Evolutionary conservation across 2,113 vertebrate genomes (phyloP).

Genomic region (Ptychochromis oligacanthus): DNA sequence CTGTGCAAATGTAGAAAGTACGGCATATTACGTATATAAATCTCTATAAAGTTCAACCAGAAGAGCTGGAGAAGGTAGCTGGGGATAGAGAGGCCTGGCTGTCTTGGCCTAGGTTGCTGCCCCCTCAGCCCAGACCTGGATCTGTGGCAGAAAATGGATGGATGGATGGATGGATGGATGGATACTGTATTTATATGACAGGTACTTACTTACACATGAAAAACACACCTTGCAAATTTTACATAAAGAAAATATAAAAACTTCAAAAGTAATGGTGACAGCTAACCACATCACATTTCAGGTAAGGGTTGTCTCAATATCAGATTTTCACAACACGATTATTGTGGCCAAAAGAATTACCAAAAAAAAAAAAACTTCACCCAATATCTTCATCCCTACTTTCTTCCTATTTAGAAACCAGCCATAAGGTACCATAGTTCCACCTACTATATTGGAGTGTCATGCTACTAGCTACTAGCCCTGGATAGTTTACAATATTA

Average conservation of each 20-base stretch:
- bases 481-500: neutral
- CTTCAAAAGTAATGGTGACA: neutral
- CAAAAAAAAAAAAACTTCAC: neutral
- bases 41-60: neutral
- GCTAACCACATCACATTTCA: neutral
- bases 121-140: neutral
- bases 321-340: neutral
- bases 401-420: neutral
- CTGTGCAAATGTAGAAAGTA: neutral
- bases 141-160: neutral
- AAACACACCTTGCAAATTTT: rapidly evolving
- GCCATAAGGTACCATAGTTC: rapidly evolving
- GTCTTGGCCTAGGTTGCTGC: rapidly evolving
- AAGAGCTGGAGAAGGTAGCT: neutral
- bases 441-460: neutral
- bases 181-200: neutral
- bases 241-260: neutral
- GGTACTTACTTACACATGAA: neutral
- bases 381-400: neutral
- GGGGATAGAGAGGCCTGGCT: neutral
- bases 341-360: neutral
- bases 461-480: no score
- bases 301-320: neutral
- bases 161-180: neutral
- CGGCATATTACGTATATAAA: neutral